These are phyloP conservation scores for Norana najaformis DNA, from an alignment of 2,888 invertebrate genomes.

Conservation along the genomic window DNA sequence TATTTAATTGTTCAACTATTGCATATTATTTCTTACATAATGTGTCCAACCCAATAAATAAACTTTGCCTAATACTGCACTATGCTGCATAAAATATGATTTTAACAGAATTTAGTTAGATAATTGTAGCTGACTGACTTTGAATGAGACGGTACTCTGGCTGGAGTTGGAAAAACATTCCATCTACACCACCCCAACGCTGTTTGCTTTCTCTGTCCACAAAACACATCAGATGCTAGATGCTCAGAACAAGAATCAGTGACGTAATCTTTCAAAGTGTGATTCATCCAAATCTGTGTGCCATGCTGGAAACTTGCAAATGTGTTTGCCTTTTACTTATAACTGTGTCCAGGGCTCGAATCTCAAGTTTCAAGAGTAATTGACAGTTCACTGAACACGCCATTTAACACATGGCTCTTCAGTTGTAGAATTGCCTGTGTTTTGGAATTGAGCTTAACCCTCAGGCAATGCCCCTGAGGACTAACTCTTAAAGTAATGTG, in stretches of 20 bases:
- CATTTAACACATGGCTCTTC: no score
- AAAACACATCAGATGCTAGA: neutral
- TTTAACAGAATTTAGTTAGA: neutral
- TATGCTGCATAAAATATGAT: neutral
- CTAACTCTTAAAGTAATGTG: no score
- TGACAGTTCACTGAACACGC: neutral
- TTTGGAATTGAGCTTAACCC: no score
- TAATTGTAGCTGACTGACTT: constrained; percentile 24
- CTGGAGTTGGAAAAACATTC: constrained; percentile 22
- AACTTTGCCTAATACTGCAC: neutral
- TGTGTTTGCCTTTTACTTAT: no score
- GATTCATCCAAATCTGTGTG: neutral
- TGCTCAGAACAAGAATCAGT: neutral
- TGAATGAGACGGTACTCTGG: constrained; percentile 26
- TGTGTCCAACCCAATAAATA: no score
- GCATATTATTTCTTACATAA: no score
- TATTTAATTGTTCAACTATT: no score
- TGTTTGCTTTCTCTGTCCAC: constrained; percentile 22
- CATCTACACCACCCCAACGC: constrained; percentile 29
- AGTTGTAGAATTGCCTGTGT: no score
- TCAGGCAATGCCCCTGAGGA: no score
- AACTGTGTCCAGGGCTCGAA: no score
- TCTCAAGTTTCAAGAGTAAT: neutral
- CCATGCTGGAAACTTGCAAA: no score
- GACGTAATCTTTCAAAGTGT: neutral